Conservation (phyloP, 2,113 vertebrate genomes). For the Desmodus rotundus region DNA sequence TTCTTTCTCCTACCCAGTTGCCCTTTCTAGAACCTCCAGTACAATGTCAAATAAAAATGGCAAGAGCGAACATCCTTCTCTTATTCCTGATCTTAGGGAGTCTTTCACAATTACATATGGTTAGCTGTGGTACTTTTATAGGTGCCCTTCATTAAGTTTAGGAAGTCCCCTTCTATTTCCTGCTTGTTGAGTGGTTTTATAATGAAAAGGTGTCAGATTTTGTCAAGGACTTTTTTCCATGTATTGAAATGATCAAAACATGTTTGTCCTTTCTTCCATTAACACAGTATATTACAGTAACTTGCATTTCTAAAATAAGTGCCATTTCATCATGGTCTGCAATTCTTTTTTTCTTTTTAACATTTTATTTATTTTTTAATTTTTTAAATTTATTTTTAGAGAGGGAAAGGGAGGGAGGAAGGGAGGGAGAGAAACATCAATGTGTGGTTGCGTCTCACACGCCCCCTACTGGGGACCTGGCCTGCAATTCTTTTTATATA, state of each 20-base stretch:
- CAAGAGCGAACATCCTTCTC: neutral
- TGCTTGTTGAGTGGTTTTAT: neutral
- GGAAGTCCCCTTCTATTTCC: neutral
- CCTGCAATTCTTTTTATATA: neutral
- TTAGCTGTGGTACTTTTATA: neutral
- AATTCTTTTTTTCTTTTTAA: neutral
- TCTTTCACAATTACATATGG: neutral
- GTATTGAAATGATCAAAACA: neutral
- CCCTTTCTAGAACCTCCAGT: neutral
- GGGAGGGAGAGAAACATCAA: no score
- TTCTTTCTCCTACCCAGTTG: neutral
- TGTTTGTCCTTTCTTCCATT: neutral
- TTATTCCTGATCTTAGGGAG: neutral
- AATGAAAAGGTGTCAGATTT: neutral
- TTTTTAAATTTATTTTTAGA: no score
- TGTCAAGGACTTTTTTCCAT: neutral
- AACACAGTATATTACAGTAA: neutral
- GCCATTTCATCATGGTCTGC: neutral
- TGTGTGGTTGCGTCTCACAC: no score
- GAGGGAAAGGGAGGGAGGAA: no score
- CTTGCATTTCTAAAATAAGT: conserved; percentile 1
- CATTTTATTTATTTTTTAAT: no score
- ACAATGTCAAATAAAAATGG: neutral
- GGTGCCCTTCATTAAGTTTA: neutral
- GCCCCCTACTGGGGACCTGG: no score